Percentiles rank a stretch among this genome's conserved stretches.
Conservation (phyloP, 37 sponge, comb jelly and placozoan species). For the Amphimedon queenslandica region DNA sequence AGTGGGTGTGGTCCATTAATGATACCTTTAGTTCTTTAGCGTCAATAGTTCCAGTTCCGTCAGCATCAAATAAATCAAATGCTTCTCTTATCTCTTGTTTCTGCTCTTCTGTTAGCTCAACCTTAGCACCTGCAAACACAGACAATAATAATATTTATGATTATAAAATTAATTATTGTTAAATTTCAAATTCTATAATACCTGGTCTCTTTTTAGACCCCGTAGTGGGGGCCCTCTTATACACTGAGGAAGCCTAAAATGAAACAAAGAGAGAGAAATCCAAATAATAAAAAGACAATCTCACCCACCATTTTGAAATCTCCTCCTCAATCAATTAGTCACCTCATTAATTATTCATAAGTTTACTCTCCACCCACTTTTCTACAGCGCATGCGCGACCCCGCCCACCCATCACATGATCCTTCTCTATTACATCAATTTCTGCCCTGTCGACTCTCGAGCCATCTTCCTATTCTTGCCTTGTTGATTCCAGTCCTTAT, state of each 20-base stretch:
- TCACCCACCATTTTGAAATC: no score
- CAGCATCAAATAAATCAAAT: slow-evolving; percentile 97
- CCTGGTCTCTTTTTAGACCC: slow-evolving; percentile 46
- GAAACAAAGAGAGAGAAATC: neutral
- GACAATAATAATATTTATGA: neutral
- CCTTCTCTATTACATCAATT: no score
- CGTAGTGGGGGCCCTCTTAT: slow-evolving; percentile 33
- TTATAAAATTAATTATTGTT: no score
- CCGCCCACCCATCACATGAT: neutral
- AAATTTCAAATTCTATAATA: neutral
- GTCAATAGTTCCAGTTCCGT: slow-evolving; percentile 95
- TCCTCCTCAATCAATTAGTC: neutral
- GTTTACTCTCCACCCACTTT: neutral
- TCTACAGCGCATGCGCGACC: slow-evolving; percentile 35
- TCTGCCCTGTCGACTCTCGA: neutral
- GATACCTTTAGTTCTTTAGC: slow-evolving; percentile 95
- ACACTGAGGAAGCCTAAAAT: slow-evolving; percentile 36
- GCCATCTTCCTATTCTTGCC: neutral
- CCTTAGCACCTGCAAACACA: slow-evolving; percentile 67
- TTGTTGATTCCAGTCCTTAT: neutral
- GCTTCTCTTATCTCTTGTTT: slow-evolving; percentile 98
- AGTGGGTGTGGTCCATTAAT: neutral
- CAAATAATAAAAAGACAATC: slow-evolving; percentile 4
- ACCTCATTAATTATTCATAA: neutral
- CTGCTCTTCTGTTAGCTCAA: slow-evolving; percentile 97